These are phyloP conservation scores for Hirundichthys speculiger DNA, from an alignment of 2,113 vertebrate species.

Conservation along the genomic window DNA sequence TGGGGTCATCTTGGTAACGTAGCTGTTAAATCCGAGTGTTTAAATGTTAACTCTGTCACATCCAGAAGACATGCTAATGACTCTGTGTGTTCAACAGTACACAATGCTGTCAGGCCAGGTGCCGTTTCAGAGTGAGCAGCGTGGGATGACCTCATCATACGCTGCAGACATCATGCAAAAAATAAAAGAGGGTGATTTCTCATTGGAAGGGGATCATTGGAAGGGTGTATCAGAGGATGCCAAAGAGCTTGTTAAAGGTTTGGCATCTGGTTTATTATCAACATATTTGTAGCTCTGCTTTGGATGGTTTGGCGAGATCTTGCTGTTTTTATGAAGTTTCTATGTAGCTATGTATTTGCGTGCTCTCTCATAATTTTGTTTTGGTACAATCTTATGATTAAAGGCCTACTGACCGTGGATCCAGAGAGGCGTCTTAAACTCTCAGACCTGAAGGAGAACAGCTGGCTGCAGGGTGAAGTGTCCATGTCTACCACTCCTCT, in stretches of 20 bases:
- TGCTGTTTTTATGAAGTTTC: neutral
- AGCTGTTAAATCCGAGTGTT: neutral
- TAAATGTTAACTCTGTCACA: too few relatives aligned
- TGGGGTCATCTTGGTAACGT: conserved; percentile 89
- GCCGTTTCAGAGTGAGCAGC: conserved; percentile 88
- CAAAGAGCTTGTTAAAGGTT: conserved; percentile 93
- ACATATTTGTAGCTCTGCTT: neutral
- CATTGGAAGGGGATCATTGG: conserved; percentile 90
- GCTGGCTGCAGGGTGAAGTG: conserved; percentile 89
- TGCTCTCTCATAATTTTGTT: neutral
- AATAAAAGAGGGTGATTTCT: conserved; percentile 92
- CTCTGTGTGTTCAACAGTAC: conserved; percentile 77
- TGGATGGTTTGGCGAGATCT: neutral
- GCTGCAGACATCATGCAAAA: conserved; percentile 93
- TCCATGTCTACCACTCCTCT: conserved; percentile 90
- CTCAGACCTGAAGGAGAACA: conserved; percentile 85
- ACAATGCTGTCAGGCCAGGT: conserved; percentile 95
- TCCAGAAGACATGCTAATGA: conserved; percentile 18
- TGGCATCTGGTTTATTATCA: neutral
- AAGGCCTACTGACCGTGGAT: conserved; percentile 90
- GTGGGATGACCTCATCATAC: conserved; percentile 85
- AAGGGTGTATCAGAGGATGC: conserved; percentile 90
- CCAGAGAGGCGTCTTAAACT: conserved; percentile 88
- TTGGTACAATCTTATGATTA: neutral
- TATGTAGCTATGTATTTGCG: too few relatives aligned